Evolutionary conservation across 2,888 invertebrate genomes (phyloP).

Genomic region (Ormyrus nitidulus): DNA sequence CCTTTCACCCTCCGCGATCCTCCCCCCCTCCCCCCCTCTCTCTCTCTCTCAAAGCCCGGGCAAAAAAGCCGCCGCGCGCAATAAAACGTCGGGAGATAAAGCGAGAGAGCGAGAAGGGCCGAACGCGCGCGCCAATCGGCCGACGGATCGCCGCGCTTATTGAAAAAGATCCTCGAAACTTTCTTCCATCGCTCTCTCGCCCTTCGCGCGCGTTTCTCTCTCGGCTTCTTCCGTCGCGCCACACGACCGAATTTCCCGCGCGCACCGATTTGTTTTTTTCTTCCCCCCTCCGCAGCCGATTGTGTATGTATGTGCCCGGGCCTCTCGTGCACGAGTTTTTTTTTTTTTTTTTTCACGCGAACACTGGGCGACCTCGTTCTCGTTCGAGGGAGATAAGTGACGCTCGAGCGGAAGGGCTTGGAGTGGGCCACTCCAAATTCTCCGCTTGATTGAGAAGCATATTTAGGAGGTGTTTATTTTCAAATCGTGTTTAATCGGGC

Average conservation of each 20-base stretch:
- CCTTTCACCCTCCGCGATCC: neutral
- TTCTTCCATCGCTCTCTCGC: conserved; percentile 50
- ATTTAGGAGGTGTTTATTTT: conserved; percentile 42
- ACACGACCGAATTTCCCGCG: neutral
- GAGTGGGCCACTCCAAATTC: conserved; percentile 25
- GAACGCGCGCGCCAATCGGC: conserved; percentile 32
- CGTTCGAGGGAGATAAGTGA: too few species aligned
- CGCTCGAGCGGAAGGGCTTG: neutral
- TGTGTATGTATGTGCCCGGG: conserved; percentile 4
- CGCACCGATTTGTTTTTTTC: conserved; percentile 11
- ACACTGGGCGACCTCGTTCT: too few species aligned
- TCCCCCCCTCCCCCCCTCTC: conserved; percentile 46
- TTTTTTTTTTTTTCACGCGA: too few species aligned
- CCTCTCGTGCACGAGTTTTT: conserved; percentile 36
- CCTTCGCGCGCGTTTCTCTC: too few species aligned
- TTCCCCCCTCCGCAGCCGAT: neutral
- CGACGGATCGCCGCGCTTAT: neutral
- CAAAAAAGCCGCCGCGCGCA: too few species aligned
- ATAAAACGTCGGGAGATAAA: conserved; percentile 17
- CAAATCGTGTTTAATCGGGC: too few species aligned
- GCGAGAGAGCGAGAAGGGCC: conserved; percentile 28
- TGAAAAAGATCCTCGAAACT: conserved; percentile 47
- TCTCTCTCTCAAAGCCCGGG: conserved; percentile 56
- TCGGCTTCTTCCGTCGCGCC: neutral
- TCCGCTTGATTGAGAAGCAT: conserved; percentile 31